Percentiles rank a stretch among this genome's conserved stretches.
Conservation (phyloP, 1,140 invertebrate genomes). For the Scaptomyza montana region DNA sequence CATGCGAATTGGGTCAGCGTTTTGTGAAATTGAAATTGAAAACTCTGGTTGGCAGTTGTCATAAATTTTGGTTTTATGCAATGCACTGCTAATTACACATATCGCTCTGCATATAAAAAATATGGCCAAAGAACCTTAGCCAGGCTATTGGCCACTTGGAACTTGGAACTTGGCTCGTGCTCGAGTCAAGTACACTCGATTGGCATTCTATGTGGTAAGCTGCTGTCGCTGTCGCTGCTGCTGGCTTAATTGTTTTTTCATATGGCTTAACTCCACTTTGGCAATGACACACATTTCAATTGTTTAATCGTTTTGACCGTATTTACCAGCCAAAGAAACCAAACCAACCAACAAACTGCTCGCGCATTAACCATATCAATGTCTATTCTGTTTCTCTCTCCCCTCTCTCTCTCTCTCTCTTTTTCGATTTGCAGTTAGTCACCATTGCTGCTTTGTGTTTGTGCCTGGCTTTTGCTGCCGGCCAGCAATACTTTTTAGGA, state of each 20-base stretch:
- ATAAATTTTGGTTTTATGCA: constrained; percentile 34
- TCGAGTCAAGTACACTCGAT: constrained; percentile 33
- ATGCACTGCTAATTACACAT: constrained; percentile 39
- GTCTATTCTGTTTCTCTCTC: neutral
- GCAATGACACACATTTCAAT: constrained; percentile 75
- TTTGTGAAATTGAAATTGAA: constrained; percentile 1
- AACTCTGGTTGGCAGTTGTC: constrained; percentile 37
- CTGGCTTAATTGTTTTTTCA: constrained; percentile 59
- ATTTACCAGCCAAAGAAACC: constrained; percentile 18
- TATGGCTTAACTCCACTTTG: constrained; percentile 45
- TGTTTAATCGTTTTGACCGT: constrained; percentile 71
- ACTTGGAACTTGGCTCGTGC: constrained; percentile 41
- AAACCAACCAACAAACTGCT: neutral
- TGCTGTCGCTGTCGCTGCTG: too few relatives aligned
- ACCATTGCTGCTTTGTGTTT: constrained; percentile 72
- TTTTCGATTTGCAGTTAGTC: constrained; percentile 67
- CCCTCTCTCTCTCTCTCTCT: constrained; percentile 7
- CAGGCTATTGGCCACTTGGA: constrained; percentile 8
- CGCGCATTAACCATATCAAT: constrained; percentile 27
- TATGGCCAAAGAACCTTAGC: constrained; percentile 17
- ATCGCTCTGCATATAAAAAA: constrained; percentile 33
- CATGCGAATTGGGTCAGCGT: constrained; percentile 51
- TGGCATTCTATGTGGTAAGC: constrained; percentile 21
- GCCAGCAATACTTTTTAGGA: constrained; percentile 76
- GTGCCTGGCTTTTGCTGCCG: constrained; percentile 70